Evolutionary conservation across 2,797 vertebrate genomes (phyloP).

Genomic region (Huso huso): DNA sequence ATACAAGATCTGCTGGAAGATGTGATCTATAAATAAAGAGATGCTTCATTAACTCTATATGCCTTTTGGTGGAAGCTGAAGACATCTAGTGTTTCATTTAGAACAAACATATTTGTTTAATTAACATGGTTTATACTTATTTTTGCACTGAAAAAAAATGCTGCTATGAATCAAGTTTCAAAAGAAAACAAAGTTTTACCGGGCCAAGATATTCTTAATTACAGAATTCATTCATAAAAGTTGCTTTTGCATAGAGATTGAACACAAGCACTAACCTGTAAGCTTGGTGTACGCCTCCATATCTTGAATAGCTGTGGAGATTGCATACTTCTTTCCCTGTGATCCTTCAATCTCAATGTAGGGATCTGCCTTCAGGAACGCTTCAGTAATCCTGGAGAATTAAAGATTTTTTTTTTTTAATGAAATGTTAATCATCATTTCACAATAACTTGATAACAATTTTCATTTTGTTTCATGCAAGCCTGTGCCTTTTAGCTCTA

Average conservation of each 20-base stretch:
- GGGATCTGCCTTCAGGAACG: constrained; percentile 79
- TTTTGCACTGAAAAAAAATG: constrained; percentile 4
- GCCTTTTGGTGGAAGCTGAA: neutral
- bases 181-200: neutral
- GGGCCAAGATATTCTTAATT: too few relatives aligned
- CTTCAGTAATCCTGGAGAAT: constrained; percentile 80
- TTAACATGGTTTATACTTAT: too few relatives aligned
- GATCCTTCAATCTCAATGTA: constrained; percentile 65
- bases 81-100: neutral
- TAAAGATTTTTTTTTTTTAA: neutral
- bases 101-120: fast-evolving
- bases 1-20: constrained; percentile 82
- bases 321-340: constrained; percentile 48
- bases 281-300: constrained; percentile 92
- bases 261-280: constrained; percentile 63
- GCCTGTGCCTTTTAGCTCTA: too few relatives aligned
- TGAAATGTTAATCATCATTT: too few relatives aligned
- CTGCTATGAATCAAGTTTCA: neutral
- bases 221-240: too few relatives aligned
- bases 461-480: too few relatives aligned
- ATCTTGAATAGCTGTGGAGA: constrained; percentile 82
- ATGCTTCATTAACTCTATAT: neutral
- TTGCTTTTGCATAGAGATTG: too few relatives aligned
- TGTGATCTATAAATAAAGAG: constrained; percentile 58
- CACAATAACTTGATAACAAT: too few relatives aligned